Base-by-base conservation (phyloP, 2,113 vertebrate species). In the Laticauda laticaudata region DNA sequence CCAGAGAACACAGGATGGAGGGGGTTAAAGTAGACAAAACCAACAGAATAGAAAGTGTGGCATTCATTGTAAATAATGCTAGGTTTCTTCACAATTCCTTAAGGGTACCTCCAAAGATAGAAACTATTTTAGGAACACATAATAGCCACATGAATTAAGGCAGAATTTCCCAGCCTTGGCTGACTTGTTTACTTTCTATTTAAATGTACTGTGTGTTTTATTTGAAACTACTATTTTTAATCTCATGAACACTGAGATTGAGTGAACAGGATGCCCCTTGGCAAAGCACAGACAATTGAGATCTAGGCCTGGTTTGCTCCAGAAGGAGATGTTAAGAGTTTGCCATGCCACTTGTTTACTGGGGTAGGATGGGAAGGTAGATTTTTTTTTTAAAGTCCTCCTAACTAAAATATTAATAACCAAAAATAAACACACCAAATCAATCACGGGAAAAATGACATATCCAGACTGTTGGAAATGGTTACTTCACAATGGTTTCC, bases 161-260 rank as follows among this genome's bases (percentile, higher is more conserved):
- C 93, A 94, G 69, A 93, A 93, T 88, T 93, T 95, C 94, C 53
- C 29, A 91, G 86, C 92, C 93, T 94, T 93, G 87, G 51, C 88
- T 87, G 87, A 61, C 43, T 94, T 90, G 91, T 53, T 95, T 4
- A 86, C 56, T 93, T 26, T 56, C 15, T 87, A 91, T 89, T 94
- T 92, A 94, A 81, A 94, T 93, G 23, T 81, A 90, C 55, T 87
- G 14, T 0, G 0, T 12, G 56, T 93, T 96, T 93, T 29, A 69
- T 93, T 86, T 91, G 24, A 51, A 20, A 86, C 81, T 1, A 92
- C 90, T 92, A 91, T n/a, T 0, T 95, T 94, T 89, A 95, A 34
- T 92, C n/a, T 88, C 92, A 92, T 93, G 57, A 64, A 95, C 94
- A 94, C 88, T 24, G 43, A 43, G 90, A 87, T 29, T 87, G 87